Evolutionary conservation across 2,797 vertebrate species (phyloP).

Genomic region (Heteromormyrus szaboi): DNA sequence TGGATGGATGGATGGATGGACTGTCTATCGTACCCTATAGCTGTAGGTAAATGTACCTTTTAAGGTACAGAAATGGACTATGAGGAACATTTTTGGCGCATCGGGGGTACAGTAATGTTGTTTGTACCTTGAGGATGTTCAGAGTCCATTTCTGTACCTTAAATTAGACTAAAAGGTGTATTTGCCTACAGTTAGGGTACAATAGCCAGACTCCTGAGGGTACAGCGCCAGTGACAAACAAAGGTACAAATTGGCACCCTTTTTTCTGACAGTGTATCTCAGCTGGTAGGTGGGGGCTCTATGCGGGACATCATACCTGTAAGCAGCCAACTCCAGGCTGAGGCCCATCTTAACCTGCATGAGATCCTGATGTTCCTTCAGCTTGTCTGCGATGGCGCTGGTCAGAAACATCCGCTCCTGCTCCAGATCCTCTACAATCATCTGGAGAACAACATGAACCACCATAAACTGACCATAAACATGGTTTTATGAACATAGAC

Average conservation of each 20-base stretch:
- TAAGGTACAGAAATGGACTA: not conserved
- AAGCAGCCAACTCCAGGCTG: conserved; percentile 84
- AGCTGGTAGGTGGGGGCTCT: not conserved
- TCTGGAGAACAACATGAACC: conserved; percentile 56
- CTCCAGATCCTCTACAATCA: conserved; percentile 74
- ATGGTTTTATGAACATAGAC: not conserved
- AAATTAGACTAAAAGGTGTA: not conserved
- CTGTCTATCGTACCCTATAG: not conserved
- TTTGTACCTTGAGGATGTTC: not conserved
- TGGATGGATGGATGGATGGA: not conserved
- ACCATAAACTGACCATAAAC: not conserved
- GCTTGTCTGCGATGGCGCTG: conserved; percentile 66
- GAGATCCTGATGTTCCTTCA: conserved; percentile 82
- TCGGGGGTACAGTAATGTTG: not conserved
- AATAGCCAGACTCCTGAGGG: not conserved
- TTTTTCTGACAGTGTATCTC: not conserved
- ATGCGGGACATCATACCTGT: conserved; percentile 68
- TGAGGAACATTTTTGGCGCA: not conserved
- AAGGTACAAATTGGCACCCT: not conserved
- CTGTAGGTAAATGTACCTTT: not conserved
- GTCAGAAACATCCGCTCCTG: conserved; percentile 74
- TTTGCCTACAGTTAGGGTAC: not conserved
- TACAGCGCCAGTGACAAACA: not conserved
- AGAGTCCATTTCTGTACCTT: not conserved
- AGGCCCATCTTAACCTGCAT: conserved; percentile 85